Percentiles rank a stretch among this genome's conserved stretches.
phyloP scores from a whole-genome alignment of 2,113 vertebrate species.

The Aegithalos caudatus region DNA sequence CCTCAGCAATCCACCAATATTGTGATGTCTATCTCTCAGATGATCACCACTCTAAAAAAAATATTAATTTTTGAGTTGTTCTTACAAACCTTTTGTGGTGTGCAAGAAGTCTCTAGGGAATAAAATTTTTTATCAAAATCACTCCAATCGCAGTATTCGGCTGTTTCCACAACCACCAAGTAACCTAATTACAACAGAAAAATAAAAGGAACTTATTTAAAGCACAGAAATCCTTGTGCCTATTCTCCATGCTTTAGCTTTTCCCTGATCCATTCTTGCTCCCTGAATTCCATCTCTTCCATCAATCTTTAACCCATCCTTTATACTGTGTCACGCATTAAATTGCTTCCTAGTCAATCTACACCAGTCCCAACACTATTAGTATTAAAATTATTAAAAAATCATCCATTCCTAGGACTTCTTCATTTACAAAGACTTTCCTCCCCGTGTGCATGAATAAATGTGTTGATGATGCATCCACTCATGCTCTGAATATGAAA shows the following conservation, averaged over 20 bases:
- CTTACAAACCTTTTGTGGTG: neutral
- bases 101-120: neutral
- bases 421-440: neutral
- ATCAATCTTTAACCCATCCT: neutral
- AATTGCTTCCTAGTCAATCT: conserved; percentile 4
- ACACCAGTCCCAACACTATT: neutral
- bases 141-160: neutral
- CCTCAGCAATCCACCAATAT: neutral
- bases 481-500: conserved; percentile 19
- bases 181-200: neutral
- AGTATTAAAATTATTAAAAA: conserved; percentile 30
- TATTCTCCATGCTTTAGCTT: neutral
- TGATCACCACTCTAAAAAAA: neutral
- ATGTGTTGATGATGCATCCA: neutral
- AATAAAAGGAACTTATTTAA: neutral
- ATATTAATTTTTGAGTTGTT: neutral
- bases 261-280: neutral
- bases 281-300: neutral
- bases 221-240: neutral
- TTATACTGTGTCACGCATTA: neutral
- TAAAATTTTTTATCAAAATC: neutral
- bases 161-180: neutral
- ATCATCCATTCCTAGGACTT: neutral
- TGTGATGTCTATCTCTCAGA: neutral
- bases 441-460: neutral